A percentile compares a stretch with the other conserved stretches of the same genome.
Conservation (phyloP, 2,113 vertebrate species). For the Coptodon bakossiorum region DNA sequence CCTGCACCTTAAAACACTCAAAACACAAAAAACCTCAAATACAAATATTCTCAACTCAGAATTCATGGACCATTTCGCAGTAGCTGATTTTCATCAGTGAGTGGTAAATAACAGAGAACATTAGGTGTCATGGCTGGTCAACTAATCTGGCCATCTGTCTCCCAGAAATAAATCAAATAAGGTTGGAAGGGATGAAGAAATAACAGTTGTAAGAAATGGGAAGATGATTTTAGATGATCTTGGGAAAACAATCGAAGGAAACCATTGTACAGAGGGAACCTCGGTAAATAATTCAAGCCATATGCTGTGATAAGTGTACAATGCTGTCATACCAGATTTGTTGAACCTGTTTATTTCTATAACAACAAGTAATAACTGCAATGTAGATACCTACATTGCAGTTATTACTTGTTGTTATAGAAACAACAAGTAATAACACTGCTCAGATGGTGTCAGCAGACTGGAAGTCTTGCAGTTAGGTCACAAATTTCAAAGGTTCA, state of each 20-base stretch:
- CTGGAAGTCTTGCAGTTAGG: background rate
- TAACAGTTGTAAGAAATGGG: background rate
- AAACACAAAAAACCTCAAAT: background rate
- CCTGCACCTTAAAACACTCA: background rate
- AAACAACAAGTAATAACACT: rapidly evolving
- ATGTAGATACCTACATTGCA: no score
- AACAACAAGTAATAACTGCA: background rate
- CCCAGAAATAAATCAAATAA: constrained; percentile 3
- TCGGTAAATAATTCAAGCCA: background rate
- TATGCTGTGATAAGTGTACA: background rate
- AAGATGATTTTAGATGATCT: background rate
- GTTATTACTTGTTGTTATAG: no score
- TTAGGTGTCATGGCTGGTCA: constrained; percentile 24
- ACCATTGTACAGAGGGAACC: background rate
- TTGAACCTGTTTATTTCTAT: background rate
- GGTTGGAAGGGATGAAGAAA: background rate
- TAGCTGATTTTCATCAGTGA: background rate
- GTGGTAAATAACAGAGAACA: constrained; percentile 30
- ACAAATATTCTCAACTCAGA: background rate
- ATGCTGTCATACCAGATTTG: background rate
- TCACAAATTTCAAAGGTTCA: background rate
- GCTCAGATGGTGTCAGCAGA: background rate
- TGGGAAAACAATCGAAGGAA: rapidly evolving
- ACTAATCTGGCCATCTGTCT: constrained; percentile 4
- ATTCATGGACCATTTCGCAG: constrained; percentile 19